Base-by-base conservation (phyloP, 2,113 vertebrate species). In the Elgaria multicarinata region DNA sequence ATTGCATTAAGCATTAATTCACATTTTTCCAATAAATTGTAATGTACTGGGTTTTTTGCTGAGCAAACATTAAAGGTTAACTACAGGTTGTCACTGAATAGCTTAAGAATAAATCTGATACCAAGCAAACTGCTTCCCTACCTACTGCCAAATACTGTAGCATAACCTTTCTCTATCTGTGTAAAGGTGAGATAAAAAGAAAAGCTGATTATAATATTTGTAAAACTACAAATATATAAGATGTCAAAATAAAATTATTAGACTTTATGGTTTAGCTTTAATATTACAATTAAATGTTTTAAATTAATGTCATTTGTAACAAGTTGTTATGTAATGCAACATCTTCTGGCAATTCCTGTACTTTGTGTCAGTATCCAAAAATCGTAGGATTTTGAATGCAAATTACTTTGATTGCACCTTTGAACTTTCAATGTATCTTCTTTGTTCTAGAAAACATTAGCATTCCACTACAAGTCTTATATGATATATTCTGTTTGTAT, bases 251-350 rank as follows among this genome's bases (percentile, higher is more conserved):
- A 71, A 71, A 66, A 69, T 66, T 44, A 5, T 3, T 50, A 66
- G 28, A 78, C 36, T 9, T 74, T 6, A 1, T 24, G 8, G 6
- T 6, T 10, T 1, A 22, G 9, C 1, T 82, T 83, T 88, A 72
- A 74, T 66, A 71, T 46, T 90, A 85, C 55, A 86, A 20, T 82
- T 87, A 36, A 55, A 22, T 87, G 36, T 83, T 87, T 71, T 58
- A 64, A 91, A 83, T 83, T 88, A 13, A 3, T 89, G 28, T 20
- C 26, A 50, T 0, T 67, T 87, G 4, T 10, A 14, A 36, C 44
- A 88, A 77, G 66, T 89, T 62, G 83, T 89, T 44, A 50, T 7
- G 13, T 72, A 89, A 26, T 28, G 16, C 4, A 80, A 44, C 36
- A 82, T 31, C 13, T 8, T 28, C 5, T 46, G 71, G 55, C 44